Evolutionary conservation across 2,888 invertebrate species (phyloP).

Genomic region (Chouioia cunea): DNA sequence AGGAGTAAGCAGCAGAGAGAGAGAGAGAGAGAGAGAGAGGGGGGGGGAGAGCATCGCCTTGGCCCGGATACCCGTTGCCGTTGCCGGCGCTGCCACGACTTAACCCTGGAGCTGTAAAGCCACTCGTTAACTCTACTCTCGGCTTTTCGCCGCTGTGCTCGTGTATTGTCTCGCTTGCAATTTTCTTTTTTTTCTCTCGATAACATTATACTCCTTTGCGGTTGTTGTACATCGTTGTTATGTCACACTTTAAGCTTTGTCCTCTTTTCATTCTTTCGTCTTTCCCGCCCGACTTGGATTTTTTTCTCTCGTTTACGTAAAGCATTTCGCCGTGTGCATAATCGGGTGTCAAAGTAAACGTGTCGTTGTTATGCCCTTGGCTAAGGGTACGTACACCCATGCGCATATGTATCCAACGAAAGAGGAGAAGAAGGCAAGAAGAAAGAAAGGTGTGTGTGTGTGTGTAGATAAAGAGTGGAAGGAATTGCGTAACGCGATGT

Average conservation of each 20-base stretch:
- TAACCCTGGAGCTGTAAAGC: conserved; percentile 45
- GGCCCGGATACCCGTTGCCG: conserved; percentile 52
- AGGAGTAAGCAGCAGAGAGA: conserved; percentile 8
- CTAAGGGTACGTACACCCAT: too few species aligned
- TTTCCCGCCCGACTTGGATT: background rate
- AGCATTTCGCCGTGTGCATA: too few species aligned
- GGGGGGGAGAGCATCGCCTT: conserved; percentile 51
- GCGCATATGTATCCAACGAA: too few species aligned
- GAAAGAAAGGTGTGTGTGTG: too few species aligned
- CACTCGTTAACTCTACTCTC: conserved; percentile 3
- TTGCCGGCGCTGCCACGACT: conserved; percentile 31
- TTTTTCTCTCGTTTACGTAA: background rate
- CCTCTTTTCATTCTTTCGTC: background rate
- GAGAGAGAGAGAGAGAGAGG: conserved; percentile 30
- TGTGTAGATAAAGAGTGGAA: too few species aligned
- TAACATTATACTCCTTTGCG: background rate
- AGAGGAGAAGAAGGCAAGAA: too few species aligned
- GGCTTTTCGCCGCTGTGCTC: background rate
- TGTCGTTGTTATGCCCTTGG: too few species aligned
- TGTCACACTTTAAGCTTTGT: background rate
- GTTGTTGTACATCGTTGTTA: background rate
- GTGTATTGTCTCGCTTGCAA: background rate
- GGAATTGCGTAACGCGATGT: too few species aligned
- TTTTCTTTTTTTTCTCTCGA: background rate
- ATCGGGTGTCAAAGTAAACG: too few species aligned